Evolutionary conservation across 2,888 invertebrate species (phyloP).

Genomic region (Andrena camellia): DNA sequence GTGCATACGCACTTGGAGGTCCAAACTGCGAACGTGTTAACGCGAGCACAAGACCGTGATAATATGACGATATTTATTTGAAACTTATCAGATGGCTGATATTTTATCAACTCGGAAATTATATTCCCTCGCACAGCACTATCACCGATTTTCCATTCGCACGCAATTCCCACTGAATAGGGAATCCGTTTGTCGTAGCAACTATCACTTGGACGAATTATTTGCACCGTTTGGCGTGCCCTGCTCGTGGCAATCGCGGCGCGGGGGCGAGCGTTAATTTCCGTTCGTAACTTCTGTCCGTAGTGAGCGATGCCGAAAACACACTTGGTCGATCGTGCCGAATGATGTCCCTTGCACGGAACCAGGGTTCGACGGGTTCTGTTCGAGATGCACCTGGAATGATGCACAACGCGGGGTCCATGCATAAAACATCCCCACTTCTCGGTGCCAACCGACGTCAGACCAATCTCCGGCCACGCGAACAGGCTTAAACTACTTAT

Average conservation of each 20-base stretch:
- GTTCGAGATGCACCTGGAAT: slow-evolving; percentile 70
- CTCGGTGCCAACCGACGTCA: slow-evolving; percentile 64
- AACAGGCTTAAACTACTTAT: slow-evolving; percentile 76
- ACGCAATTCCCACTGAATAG: neutral
- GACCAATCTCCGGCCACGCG: slow-evolving; percentile 74
- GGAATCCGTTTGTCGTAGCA: neutral
- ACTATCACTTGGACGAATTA: neutral
- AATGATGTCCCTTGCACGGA: slow-evolving; percentile 50
- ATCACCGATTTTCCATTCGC: neutral
- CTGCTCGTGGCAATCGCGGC: neutral
- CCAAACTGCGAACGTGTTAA: neutral
- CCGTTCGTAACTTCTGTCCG: neutral
- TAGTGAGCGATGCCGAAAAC: slow-evolving; percentile 1
- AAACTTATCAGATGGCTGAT: neutral
- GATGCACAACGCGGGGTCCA: slow-evolving; percentile 66
- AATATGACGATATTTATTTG: neutral
- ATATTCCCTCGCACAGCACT: slow-evolving; percentile 2
- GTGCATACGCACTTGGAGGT: neutral
- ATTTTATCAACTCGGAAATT: neutral
- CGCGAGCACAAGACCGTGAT: neutral
- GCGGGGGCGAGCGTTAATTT: neutral
- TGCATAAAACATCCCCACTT: slow-evolving; percentile 72
- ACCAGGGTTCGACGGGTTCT: slow-evolving; percentile 65
- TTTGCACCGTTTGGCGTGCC: neutral
- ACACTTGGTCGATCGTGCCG: slow-evolving; percentile 23